Base-by-base conservation (phyloP, 2,888 invertebrate species). In the Stenolophus ochropezus region DNA sequence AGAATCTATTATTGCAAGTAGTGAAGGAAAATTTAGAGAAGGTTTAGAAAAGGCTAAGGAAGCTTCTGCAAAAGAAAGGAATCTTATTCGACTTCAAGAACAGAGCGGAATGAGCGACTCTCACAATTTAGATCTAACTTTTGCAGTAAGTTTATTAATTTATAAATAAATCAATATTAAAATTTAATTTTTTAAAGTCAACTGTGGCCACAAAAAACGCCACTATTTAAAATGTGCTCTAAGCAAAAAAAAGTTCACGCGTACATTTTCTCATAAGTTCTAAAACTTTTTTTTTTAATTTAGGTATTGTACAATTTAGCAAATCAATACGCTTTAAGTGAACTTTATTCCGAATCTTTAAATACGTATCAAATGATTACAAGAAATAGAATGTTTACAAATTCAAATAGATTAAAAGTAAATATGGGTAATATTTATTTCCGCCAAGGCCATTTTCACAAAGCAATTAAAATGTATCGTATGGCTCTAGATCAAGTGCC, bases 371-470 rank as follows among this genome's bases (percentile, higher is more conserved):
- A 97, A 88, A 93, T 97, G 83, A 96, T 99, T 85, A 97, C 97
- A 4, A 94, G 96, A 86, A 98, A 98, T 88, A 95, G 97, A 88
- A 94, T 97, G 91, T 98, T 98, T 88, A 95, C 94, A 65, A 98
- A 98, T 88, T 97, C 97, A 49, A 96, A 97, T 86, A 93, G 98
- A 83, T 90, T 98, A 5, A 97, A 98, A 91, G 94, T 99, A 0
- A 99, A 99, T 89, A 98, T 99, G 95, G 99, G 98, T 0, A 99
- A 99, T 88, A 97, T 99, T 86, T 97, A 98, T 89, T 97, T 96
- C 86, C 96, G 96, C 90, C 96, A 98, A 92, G 97, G 97, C 84
- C 94, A 96, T 86, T 97, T 96, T 87, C 94, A 96, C 11, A 97
- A 98, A 90, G 98, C 99, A 0, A 94, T 99, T 82, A 99, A 99